Conservation (phyloP, 2,113 vertebrate genomes). For the Gymnocephalus cernua region DNA sequence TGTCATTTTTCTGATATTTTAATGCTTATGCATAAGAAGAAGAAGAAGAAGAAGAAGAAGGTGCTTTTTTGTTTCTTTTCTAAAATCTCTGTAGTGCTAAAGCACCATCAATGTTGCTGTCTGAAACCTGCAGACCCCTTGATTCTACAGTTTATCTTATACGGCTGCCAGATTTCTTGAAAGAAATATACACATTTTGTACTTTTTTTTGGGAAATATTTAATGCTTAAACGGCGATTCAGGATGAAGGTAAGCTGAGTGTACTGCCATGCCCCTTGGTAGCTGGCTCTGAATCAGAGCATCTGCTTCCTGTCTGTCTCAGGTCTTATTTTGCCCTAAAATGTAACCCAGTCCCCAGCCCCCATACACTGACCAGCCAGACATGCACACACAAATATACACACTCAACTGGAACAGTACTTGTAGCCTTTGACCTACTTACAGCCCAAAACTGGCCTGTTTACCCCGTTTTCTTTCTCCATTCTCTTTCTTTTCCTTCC, state of each 20-base stretch:
- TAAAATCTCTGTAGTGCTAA: too few species aligned
- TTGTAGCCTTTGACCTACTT: constrained; percentile 58
- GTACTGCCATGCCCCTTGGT: not conserved
- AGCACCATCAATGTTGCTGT: too few species aligned
- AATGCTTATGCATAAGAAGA: not conserved
- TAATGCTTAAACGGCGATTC: not conserved
- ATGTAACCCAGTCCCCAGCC: constrained; percentile 46
- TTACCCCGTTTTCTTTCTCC: not conserved
- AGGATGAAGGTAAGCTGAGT: not conserved
- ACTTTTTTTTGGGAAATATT: not conserved
- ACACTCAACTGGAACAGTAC: constrained; percentile 37
- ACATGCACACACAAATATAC: constrained; percentile 23
- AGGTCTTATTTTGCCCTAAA: constrained; percentile 39
- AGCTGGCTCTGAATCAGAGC: constrained; percentile 4
- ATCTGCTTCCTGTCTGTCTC: constrained; percentile 32
- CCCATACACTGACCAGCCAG: constrained; percentile 33
- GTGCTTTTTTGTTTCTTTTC: too few species aligned
- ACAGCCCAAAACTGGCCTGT: not conserved
- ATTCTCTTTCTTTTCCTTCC: not conserved
- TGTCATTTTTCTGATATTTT: not conserved
- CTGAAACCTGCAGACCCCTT: not conserved
- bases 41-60: too few species aligned
- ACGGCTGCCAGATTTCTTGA: not conserved
- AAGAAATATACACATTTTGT: not conserved
- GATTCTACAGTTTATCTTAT: not conserved